Base-by-base conservation (phyloP, 1,140 invertebrate species). In the Drosophila bipectinata region DNA sequence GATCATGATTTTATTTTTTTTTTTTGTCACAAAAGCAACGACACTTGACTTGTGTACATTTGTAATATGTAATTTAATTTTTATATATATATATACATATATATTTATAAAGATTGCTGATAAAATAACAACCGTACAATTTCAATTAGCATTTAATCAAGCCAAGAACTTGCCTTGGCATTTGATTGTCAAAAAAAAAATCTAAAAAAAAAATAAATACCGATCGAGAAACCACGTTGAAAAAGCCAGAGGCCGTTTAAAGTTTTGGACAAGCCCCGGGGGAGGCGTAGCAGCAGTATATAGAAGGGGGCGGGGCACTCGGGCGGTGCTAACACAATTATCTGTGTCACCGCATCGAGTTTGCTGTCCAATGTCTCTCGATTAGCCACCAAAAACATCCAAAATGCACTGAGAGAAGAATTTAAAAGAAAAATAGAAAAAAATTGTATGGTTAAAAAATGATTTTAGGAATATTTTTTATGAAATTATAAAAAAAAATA, bases 131-230 rank as follows among this genome's bases (percentile, higher is more conserved):
- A 74, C 69, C 54, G 54, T 57, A 59, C 60, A 72, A 55, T 72
- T 64, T 78, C 75, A 78, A 78, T 78, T 77, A 77, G 67, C 67
- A 78, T 78, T 78, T 78, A 78, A 77, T 78, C 67, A 77, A 66
- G 74, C 59, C 44, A 77, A 76, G 73, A 76, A 76, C 73, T 67
- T 41, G 72, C 71, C 72, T 76, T 76, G 73, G 72, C 73, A 67
- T 75, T 76, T 75, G 55, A 75, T 76, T 67, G 55, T 75, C 60
- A 55, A 75, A 68, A 72, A 48, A 67, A 48, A 48, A 37, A 41
- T 32, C 8, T 15, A 15, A 15, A 12, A 28, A 15, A 24, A 39
- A 54, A 12, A 54, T 21, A 41, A 62, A 72, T 47, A 72, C 37
- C 34, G 61, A 32, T 41, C 48, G 6, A 39, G 30, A 51, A 63